Percentiles rank a stretch among this genome's conserved stretches.
These are phyloP conservation scores for Brachystomella parvula DNA, from an alignment of 1,140 invertebrate species.

Conservation along the genomic window DNA sequence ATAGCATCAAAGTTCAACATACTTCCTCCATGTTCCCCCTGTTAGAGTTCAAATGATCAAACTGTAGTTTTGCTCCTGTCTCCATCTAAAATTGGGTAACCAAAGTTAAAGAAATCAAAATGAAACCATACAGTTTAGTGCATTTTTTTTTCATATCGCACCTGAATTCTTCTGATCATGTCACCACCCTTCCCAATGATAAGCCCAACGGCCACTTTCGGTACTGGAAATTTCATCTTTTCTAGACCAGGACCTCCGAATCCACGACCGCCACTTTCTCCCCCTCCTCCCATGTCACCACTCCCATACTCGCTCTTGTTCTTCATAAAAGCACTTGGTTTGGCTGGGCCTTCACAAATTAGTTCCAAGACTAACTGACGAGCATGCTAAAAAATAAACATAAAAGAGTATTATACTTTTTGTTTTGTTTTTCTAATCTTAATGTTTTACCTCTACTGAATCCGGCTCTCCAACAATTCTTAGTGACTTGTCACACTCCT, in stretches of 20 bases:
- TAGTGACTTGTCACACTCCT: constrained; percentile 65
- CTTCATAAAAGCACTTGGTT: constrained; percentile 39
- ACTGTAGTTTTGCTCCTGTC: too few relatives aligned
- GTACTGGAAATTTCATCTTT: constrained; percentile 37
- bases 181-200: constrained; percentile 86
- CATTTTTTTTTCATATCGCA: constrained; percentile 54
- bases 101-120: constrained; percentile 32
- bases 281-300: too few relatives aligned
- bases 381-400: too few relatives aligned
- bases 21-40: constrained; percentile 37
- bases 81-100: too few relatives aligned
- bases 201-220: constrained; percentile 55
- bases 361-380: too few relatives aligned
- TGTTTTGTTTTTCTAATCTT: constrained; percentile 55
- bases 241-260: too few relatives aligned
- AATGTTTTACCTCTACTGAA: constrained; percentile 83
- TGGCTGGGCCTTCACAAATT: constrained; percentile 33
- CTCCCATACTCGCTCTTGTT: constrained; percentile 45
- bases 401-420: too few relatives aligned
- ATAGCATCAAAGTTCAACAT: background rate
- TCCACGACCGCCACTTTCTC: constrained; percentile 40
- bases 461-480: constrained; percentile 91
- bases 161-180: constrained; percentile 87
- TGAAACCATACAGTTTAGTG: too few relatives aligned
- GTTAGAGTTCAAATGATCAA: too few relatives aligned